These are phyloP conservation scores for Gymnocephalus cernua DNA, from an alignment of 2,113 vertebrate genomes.

Conservation along the genomic window DNA sequence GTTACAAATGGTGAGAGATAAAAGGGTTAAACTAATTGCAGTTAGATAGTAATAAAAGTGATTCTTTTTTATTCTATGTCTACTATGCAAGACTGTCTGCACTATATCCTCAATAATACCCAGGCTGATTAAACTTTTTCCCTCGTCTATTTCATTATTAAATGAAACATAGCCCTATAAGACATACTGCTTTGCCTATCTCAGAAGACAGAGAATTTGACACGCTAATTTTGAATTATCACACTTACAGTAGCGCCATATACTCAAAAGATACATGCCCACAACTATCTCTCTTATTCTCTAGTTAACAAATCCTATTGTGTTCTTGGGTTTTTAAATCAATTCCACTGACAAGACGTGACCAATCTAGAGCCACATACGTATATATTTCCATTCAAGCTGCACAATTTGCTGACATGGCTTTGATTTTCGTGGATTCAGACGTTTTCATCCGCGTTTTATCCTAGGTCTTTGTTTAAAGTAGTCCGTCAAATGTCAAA, in stretches of 20 bases:
- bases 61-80: constrained; percentile 83
- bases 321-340: constrained; percentile 79
- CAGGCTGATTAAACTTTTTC: constrained; percentile 80
- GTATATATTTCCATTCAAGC: constrained; percentile 42
- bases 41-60: constrained; percentile 84
- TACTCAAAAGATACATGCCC: constrained; percentile 71
- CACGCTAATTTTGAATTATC: constrained; percentile 82
- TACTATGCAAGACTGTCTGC: constrained; percentile 73
- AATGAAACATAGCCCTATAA: constrained; percentile 77
- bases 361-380: constrained; percentile 49
- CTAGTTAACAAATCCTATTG: constrained; percentile 72
- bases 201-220: constrained; percentile 75
- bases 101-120: constrained; percentile 79
- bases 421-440: constrained; percentile 67
- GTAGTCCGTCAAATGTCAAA: constrained; percentile 41
- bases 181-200: constrained; percentile 73
- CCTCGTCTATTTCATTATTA: constrained; percentile 82
- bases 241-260: constrained; percentile 73
- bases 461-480: constrained; percentile 46
- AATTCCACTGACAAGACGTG: constrained; percentile 69
- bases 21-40: constrained; percentile 86
- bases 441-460: constrained; percentile 27
- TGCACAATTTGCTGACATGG: constrained; percentile 62
- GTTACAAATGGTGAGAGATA: constrained; percentile 86
- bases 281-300: constrained; percentile 70